A percentile compares a stretch with the other conserved stretches of the same genome.
Conservation (phyloP, 1,140 invertebrate species). For the Rhagoletis zephyria region DNA sequence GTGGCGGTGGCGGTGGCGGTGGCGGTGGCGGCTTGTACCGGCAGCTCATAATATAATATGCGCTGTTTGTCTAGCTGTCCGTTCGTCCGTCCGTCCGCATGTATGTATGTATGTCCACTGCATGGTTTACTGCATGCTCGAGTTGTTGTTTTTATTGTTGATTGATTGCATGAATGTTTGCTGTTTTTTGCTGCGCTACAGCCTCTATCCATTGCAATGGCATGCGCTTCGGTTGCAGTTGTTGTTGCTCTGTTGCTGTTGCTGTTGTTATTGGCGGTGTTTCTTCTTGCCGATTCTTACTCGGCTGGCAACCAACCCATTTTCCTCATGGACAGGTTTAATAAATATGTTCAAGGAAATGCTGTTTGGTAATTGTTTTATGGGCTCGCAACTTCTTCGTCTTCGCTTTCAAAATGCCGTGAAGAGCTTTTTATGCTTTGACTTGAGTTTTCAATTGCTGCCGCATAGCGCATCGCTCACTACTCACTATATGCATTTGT, state of each 20-base stretch:
- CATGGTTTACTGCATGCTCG: slow-evolving; percentile 9
- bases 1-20: no score
- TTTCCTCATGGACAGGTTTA: slow-evolving; percentile 66
- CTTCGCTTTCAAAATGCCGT: slow-evolving; percentile 43
- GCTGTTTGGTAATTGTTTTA: slow-evolving; percentile 71
- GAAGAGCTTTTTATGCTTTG: slow-evolving; percentile 44
- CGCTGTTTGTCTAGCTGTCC: neutral
- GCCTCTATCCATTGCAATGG: neutral
- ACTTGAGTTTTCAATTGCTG: neutral
- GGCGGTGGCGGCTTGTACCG: neutral
- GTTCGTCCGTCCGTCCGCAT: neutral
- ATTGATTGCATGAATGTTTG: no score
- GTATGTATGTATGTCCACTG: neutral
- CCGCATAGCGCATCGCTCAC: neutral
- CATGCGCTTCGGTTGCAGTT: neutral
- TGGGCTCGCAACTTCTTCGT: slow-evolving; percentile 53
- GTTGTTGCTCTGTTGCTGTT: slow-evolving; percentile 58
- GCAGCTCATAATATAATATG: slow-evolving; percentile 51
- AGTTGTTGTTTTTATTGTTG: slow-evolving; percentile 23
- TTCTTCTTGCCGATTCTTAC: slow-evolving; percentile 15
- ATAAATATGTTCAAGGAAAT: slow-evolving; percentile 73
- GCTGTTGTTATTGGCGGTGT: slow-evolving; percentile 52
- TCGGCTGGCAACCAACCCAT: slow-evolving; percentile 49
- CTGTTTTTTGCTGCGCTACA: neutral
- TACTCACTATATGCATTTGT: neutral